A percentile compares a stretch with the other conserved stretches of the same genome.
Conservation (phyloP, 2,113 vertebrate genomes). For the Ceyx melanurus region DNA sequence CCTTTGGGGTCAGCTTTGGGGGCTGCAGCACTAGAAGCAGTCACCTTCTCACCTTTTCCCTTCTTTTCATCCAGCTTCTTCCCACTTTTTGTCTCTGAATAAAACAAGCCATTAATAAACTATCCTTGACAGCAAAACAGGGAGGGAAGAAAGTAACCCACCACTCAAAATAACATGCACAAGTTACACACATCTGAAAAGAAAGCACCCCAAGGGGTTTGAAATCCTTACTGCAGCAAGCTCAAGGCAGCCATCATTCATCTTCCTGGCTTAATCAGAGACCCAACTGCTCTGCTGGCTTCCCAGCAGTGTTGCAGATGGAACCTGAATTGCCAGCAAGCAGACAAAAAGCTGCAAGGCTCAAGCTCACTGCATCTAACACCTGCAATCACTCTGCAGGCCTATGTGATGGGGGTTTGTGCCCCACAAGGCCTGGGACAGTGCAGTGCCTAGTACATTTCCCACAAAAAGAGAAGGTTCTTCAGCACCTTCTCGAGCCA, state of each 20-base stretch:
- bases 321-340: background rate
- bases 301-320: background rate
- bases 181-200: background rate
- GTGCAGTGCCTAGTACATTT: background rate
- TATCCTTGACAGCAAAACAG: background rate
- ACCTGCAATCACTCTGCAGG: background rate
- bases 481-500: background rate
- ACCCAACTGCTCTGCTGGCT: background rate
- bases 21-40: background rate
- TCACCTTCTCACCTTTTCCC: constrained; percentile 27
- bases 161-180: background rate
- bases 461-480: background rate
- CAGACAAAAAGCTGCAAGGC: background rate
- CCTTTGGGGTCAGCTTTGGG: background rate
- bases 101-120: background rate
- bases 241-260: background rate
- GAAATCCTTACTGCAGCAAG: background rate
- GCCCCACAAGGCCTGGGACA: background rate
- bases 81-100: constrained; percentile 33
- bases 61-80: constrained; percentile 32
- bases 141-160: background rate
- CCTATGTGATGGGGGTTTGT: background rate
- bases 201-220: background rate
- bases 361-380: background rate
- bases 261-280: background rate